These are phyloP conservation scores for Onthophagus sagittarius DNA, from an alignment of 2,888 invertebrate genomes.

Conservation along the genomic window DNA sequence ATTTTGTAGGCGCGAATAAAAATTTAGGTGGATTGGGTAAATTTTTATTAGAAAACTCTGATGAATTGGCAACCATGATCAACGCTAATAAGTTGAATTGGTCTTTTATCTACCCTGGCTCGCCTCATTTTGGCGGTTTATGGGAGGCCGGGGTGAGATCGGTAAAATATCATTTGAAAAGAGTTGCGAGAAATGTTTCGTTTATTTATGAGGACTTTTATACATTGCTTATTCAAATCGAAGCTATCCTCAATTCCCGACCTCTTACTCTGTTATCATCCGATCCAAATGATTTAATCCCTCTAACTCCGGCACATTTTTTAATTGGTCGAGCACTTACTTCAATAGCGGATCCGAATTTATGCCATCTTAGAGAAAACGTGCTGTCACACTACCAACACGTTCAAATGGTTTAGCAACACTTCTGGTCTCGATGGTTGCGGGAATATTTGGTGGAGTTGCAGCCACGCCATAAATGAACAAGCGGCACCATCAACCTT, in stretches of 20 bases:
- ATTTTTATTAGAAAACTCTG: background rate
- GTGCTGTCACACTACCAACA: slow-evolving; percentile 30
- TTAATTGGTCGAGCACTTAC: slow-evolving; percentile 34
- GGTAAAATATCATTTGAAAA: background rate
- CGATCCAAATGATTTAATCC: slow-evolving; percentile 30
- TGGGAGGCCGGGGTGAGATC: background rate
- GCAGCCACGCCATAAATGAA: slow-evolving; percentile 31
- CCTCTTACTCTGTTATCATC: too few relatives aligned
- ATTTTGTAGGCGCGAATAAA: slow-evolving; percentile 37
- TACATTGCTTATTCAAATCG: background rate
- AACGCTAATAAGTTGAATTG: background rate
- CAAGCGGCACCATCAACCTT: background rate
- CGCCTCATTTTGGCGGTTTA: slow-evolving; percentile 38
- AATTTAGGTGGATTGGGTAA: background rate
- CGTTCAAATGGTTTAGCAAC: slow-evolving; percentile 26
- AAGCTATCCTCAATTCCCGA: background rate
- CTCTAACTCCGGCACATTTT: slow-evolving; percentile 26
- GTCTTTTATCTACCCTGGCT: background rate
- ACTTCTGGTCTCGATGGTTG: slow-evolving; percentile 30
- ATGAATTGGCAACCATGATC: background rate
- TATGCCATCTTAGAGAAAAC: slow-evolving; percentile 24
- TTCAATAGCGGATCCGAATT: slow-evolving; percentile 31
- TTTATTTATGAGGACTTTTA: background rate
- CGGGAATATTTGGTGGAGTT: slow-evolving; percentile 32
- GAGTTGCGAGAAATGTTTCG: background rate